These are phyloP conservation scores for Cochlearius cochlearius DNA, from an alignment of 2,113 vertebrate species.

Conservation along the genomic window DNA sequence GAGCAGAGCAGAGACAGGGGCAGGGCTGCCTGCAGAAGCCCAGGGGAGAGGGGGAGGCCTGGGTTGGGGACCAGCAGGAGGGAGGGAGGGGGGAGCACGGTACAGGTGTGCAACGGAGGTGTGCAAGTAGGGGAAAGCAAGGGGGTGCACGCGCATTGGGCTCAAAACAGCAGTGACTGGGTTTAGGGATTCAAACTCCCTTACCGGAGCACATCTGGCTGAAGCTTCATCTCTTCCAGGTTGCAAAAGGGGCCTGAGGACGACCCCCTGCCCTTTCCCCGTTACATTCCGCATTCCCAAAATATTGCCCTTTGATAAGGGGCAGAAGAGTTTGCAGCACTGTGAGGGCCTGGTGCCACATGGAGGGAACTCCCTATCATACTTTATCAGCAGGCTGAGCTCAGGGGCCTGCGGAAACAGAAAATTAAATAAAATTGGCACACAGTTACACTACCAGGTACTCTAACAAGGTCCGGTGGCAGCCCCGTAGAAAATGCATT, in stretches of 20 bases:
- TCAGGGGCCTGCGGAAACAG: background rate
- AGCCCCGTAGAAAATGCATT: background rate
- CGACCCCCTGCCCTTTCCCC: background rate
- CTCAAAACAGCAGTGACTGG: background rate
- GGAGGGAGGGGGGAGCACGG: background rate
- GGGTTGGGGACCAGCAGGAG: background rate
- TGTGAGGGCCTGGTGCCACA: fast-evolving
- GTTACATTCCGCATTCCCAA: background rate
- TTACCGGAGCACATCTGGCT: background rate
- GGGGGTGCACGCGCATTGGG: fast-evolving
- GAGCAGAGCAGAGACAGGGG: fast-evolving
- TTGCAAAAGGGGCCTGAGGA: background rate
- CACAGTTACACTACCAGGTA: background rate
- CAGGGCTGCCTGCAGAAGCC: background rate
- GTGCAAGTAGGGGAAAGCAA: background rate
- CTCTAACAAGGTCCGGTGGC: background rate
- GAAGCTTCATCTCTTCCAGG: background rate
- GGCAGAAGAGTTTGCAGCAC: background rate
- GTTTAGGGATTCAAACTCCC: background rate
- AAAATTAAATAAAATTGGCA: background rate
- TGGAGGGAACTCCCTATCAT: background rate
- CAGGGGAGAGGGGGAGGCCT: background rate
- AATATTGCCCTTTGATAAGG: background rate
- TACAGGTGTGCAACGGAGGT: background rate
- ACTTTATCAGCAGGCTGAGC: background rate